phyloP scores from a whole-genome alignment of 1,140 invertebrate species.

The Aleiodes sp. region DNA sequence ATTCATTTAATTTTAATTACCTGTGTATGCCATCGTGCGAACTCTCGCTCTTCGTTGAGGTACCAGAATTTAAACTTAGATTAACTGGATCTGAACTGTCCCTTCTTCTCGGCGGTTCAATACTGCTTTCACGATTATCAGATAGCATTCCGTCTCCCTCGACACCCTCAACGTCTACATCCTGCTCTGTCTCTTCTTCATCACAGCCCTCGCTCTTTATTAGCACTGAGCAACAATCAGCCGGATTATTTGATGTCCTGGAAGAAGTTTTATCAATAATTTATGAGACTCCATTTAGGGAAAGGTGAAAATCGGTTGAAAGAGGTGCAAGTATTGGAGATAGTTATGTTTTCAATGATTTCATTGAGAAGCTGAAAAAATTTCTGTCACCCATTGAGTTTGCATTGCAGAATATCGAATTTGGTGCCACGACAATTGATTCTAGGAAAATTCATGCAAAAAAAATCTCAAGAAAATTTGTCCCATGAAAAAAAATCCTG shows the following conservation, averaged over 20 bases:
- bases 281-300: too few relatives aligned
- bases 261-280: neutral
- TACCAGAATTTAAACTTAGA: conserved; percentile 69
- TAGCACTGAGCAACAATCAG: conserved; percentile 63
- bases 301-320: too few relatives aligned
- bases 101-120: conserved; percentile 62
- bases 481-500: too few relatives aligned
- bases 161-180: conserved; percentile 68
- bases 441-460: too few relatives aligned
- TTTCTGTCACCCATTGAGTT: too few relatives aligned
- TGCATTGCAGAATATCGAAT: too few relatives aligned
- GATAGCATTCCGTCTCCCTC: conserved; percentile 65
- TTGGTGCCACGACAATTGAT: too few relatives aligned
- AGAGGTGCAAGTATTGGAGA: too few relatives aligned
- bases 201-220: conserved; percentile 67
- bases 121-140: conserved; percentile 60
- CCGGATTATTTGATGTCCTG: conserved; percentile 62
- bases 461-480: too few relatives aligned
- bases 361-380: too few relatives aligned
- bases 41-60: conserved; percentile 60
- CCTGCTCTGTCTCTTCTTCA: conserved; percentile 64
- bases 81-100: conserved; percentile 78
- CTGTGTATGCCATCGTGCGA: conserved; percentile 60
- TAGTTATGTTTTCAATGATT: too few relatives aligned
- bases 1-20: conserved; percentile 37